Evolutionary conservation across 2,888 invertebrate genomes (phyloP).

Genomic region (Prosopocoilus inquinatus): DNA sequence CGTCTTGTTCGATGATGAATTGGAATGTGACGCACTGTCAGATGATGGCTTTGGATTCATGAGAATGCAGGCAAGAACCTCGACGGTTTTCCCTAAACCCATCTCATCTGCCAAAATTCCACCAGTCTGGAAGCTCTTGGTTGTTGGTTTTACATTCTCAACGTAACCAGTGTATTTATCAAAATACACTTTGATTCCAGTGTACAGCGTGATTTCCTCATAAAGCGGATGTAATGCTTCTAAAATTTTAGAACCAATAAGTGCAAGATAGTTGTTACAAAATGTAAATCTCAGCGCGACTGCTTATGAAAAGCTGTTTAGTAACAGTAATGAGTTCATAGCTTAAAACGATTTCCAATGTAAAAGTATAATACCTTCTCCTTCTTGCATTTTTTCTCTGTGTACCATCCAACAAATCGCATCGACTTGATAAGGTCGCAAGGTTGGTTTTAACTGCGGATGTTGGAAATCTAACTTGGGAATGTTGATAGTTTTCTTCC

Average conservation of each 20-base stretch:
- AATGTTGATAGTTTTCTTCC: background rate
- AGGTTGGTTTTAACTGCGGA: constrained; percentile 51
- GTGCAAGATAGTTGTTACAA: background rate
- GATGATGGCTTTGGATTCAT: constrained; percentile 49
- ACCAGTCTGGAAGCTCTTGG: constrained; percentile 53
- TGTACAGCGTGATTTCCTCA: constrained; percentile 35
- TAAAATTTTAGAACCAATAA: constrained; percentile 22
- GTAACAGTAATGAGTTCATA: too few species aligned
- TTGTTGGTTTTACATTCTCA: constrained; percentile 43
- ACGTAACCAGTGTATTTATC: constrained; percentile 53
- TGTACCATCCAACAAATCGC: constrained; percentile 70
- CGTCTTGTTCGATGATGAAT: background rate
- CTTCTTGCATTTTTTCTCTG: constrained; percentile 51
- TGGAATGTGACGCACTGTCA: background rate
- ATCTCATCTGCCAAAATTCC: constrained; percentile 80
- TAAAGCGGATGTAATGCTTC: constrained; percentile 43
- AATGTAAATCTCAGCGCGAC: too few species aligned
- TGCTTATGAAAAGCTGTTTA: too few species aligned
- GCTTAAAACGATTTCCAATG: background rate
- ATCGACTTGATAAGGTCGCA: constrained; percentile 64
- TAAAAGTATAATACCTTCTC: constrained; percentile 22
- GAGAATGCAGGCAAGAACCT: constrained; percentile 66
- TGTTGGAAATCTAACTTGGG: constrained; percentile 42
- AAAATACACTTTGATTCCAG: constrained; percentile 40
- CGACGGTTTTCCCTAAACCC: constrained; percentile 80